Evolutionary conservation across 30 jellyfish, hydroid and myxozoan species (phyloP).

Genomic region (Aurelia sp.): DNA sequence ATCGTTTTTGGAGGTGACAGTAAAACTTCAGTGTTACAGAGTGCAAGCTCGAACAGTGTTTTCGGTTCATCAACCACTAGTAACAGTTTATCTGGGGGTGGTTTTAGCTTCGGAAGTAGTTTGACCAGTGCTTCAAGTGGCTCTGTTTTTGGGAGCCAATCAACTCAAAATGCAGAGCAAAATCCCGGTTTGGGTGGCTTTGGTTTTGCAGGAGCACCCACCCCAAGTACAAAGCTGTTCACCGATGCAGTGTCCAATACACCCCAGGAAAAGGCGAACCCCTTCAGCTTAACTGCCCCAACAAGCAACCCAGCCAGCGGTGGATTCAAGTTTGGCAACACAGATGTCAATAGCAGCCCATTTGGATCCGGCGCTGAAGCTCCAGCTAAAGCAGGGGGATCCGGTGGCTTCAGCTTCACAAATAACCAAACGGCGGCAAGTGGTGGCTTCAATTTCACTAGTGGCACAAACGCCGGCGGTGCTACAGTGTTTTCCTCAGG

Average conservation of each 20-base stretch:
- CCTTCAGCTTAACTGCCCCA: constrained; percentile 38
- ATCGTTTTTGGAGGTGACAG: constrained; percentile 12
- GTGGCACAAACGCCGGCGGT: constrained; percentile 17
- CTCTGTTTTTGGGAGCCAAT: constrained; percentile 22
- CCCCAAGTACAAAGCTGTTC: constrained; percentile 8
- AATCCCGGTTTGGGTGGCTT: constrained; percentile 17
- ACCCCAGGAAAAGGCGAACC: constrained; percentile 9
- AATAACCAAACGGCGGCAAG: constrained; percentile 11
- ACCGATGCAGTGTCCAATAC: constrained; percentile 23
- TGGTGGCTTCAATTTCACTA: constrained; percentile 39
- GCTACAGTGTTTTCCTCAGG: constrained; percentile 43
- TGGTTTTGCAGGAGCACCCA: constrained; percentile 12
- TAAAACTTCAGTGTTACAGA: neutral
- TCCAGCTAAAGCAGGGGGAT: neutral
- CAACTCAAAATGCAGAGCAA: neutral
- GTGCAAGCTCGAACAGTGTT: neutral
- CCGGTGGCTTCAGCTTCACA: constrained; percentile 39
- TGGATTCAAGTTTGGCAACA: constrained; percentile 11
- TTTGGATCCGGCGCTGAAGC: constrained; percentile 8
- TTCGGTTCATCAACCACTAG: constrained; percentile 7
- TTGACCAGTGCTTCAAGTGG: neutral
- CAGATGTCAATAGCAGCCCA: constrained; percentile 5
- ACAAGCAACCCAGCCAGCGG: constrained; percentile 6
- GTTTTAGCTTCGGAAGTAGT: constrained; percentile 12
- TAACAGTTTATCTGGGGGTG: neutral